These are phyloP conservation scores for Chromoteleia sp. DNA, from an alignment of 2,888 invertebrate genomes.

Conservation along the genomic window DNA sequence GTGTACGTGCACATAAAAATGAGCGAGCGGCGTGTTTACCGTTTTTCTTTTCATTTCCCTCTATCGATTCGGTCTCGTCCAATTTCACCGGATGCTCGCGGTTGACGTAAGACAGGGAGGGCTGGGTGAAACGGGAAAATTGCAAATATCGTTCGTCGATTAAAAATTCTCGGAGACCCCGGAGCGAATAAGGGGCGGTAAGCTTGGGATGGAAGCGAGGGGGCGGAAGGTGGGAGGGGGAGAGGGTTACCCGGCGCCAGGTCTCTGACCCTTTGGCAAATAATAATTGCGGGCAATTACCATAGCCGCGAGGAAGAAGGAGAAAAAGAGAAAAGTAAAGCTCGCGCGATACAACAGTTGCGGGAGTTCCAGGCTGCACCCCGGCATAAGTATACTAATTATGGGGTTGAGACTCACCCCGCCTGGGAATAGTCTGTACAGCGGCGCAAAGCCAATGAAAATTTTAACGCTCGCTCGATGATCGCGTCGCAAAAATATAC, in stretches of 20 bases:
- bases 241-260: conserved; percentile 64
- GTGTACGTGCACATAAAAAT: conserved; percentile 57
- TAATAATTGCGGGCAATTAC: conserved; percentile 82
- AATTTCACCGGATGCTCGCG: conserved; percentile 70
- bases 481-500: conserved; percentile 45
- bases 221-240: conserved; percentile 26
- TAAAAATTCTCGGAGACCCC: conserved; percentile 74
- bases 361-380: conserved; percentile 71
- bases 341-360: conserved; percentile 73
- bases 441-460: conserved; percentile 73
- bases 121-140: conserved; percentile 72
- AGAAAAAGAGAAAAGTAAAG: conserved; percentile 70
- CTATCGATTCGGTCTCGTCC: conserved; percentile 68
- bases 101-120: conserved; percentile 71
- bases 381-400: conserved; percentile 72
- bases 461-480: conserved; percentile 73
- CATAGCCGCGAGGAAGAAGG: conserved; percentile 76
- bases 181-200: conserved; percentile 61
- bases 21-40: conserved; percentile 60
- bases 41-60: conserved; percentile 67
- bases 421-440: conserved; percentile 70
- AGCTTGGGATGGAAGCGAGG: conserved; percentile 44
- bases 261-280: conserved; percentile 79
- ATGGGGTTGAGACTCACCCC: conserved; percentile 71
- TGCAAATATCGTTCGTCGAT: conserved; percentile 76